These are phyloP conservation scores for Cyanocitta stelleri DNA, from an alignment of 2,113 vertebrate species.

Conservation along the genomic window DNA sequence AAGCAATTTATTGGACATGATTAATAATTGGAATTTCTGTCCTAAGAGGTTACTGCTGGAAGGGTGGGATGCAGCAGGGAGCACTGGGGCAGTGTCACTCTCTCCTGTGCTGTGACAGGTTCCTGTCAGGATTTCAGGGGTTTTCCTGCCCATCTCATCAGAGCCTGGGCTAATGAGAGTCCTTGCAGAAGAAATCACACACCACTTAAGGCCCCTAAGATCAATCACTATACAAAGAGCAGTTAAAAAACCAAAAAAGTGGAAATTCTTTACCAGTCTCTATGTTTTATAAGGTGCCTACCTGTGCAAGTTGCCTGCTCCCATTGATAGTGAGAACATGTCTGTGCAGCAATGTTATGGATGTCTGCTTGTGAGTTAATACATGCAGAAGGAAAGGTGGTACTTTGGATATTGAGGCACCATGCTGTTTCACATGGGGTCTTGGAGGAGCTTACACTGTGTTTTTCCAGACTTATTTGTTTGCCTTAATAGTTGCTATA, in stretches of 20 bases:
- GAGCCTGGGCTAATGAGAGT: background rate
- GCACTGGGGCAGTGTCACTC: background rate
- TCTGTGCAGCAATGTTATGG: background rate
- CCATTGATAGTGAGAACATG: accelerated
- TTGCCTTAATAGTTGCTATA: background rate
- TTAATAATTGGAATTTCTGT: background rate
- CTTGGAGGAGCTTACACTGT: background rate
- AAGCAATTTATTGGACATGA: background rate
- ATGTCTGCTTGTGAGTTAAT: background rate
- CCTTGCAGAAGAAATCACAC: background rate
- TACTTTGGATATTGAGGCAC: background rate
- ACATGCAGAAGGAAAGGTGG: background rate
- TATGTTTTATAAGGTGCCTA: background rate
- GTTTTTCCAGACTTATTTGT: background rate
- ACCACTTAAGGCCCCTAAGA: background rate
- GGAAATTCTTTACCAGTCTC: background rate
- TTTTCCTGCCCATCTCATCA: background rate
- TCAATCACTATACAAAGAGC: background rate
- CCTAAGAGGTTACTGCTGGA: background rate
- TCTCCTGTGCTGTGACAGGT: background rate
- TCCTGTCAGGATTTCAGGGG: background rate
- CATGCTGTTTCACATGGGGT: background rate
- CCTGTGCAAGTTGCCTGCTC: background rate
- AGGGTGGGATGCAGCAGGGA: background rate
- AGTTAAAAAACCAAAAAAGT: background rate